Percentiles rank a stretch among this genome's conserved stretches.
These are phyloP conservation scores for Elgaria multicarinata DNA, from an alignment of 2,113 vertebrate genomes.

Conservation along the genomic window DNA sequence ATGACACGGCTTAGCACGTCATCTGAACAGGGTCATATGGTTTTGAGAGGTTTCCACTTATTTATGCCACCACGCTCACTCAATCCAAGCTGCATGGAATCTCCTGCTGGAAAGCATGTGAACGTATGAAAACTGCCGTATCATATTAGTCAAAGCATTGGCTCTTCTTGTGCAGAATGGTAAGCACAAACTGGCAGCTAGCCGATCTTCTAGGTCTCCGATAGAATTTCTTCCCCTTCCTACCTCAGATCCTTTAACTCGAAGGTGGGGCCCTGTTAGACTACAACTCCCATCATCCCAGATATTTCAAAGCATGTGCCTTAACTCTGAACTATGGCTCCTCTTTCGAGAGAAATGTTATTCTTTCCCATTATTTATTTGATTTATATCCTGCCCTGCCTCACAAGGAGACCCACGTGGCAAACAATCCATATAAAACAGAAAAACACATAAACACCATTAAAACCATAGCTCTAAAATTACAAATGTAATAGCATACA, in stretches of 20 bases:
- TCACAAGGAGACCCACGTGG: no score
- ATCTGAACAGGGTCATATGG: no score
- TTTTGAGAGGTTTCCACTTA: neutral
- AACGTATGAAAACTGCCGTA: neutral
- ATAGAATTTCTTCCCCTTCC: neutral
- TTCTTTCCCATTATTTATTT: no score
- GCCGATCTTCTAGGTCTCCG: neutral
- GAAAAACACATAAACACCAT: no score
- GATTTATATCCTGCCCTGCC: no score
- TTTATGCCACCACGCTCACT: neutral
- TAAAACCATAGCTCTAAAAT: no score
- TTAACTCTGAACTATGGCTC: neutral
- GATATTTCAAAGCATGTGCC: neutral
- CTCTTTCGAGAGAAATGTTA: neutral
- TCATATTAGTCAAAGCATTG: neutral
- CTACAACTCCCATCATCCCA: neutral
- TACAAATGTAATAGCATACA: no score
- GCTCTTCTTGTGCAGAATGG: neutral
- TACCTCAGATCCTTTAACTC: no score
- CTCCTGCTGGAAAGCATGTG: neutral
- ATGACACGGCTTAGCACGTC: no score
- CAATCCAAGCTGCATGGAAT: neutral
- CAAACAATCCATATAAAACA: no score
- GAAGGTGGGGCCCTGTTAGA: neutral
- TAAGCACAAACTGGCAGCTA: neutral